Conservation (phyloP, 1,140 invertebrate species). For the Drosophila arizonae region DNA sequence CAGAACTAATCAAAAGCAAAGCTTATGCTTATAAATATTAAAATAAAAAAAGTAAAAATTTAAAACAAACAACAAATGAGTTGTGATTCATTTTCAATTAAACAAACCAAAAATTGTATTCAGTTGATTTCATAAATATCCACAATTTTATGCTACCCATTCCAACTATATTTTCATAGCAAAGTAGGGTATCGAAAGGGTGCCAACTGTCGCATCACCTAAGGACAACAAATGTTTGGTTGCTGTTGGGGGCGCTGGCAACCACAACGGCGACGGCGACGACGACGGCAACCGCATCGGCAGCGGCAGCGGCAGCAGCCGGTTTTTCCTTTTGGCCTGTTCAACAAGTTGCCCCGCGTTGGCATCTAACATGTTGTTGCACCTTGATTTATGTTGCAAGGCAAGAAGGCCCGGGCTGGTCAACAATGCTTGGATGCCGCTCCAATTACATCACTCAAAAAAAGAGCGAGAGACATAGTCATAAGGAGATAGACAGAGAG, state of each 20-base stretch:
- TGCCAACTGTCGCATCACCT: constrained; percentile 57
- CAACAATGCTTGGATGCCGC: constrained; percentile 38
- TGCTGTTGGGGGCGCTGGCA: constrained; percentile 3
- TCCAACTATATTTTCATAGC: neutral
- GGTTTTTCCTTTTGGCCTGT: constrained; percentile 48
- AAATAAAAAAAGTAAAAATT: too few relatives aligned
- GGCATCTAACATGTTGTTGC: constrained; percentile 52
- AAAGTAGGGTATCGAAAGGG: constrained; percentile 40
- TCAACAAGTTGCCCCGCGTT: constrained; percentile 37
- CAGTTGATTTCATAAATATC: neutral
- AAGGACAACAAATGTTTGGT: constrained; percentile 40
- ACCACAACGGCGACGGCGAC: constrained; percentile 15
- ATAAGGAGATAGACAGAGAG: neutral
- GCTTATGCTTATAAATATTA: too few relatives aligned
- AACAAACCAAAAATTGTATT: neutral
- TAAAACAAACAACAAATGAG: too few relatives aligned
- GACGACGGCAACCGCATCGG: constrained; percentile 11
- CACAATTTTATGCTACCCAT: neutral
- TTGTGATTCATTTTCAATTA: too few relatives aligned
- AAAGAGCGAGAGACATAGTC: neutral
- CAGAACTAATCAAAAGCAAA: too few relatives aligned
- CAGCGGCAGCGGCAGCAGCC: constrained; percentile 28
- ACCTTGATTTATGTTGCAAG: constrained; percentile 61
- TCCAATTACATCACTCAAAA: constrained; percentile 79
- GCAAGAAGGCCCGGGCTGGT: constrained; percentile 4